Percentiles rank a stretch among this genome's conserved stretches.
Evolutionary conservation across 1,140 invertebrate species (phyloP).

Genomic region (Carcinoscorpius rotundicauda): DNA sequence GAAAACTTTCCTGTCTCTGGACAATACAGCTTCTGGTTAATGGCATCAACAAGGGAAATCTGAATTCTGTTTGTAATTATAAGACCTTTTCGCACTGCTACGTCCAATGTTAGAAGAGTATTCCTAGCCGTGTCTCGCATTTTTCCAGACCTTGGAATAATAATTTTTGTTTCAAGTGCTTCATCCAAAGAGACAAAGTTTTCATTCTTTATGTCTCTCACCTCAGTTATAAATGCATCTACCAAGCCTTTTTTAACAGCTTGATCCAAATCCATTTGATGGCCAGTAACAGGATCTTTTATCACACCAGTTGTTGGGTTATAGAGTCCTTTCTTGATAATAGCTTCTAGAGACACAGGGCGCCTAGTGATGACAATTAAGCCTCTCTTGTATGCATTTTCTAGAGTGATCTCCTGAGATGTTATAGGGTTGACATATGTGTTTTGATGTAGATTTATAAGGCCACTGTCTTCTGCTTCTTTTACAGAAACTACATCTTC

Average conservation of each 20-base stretch:
- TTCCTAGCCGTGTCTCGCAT: slow-evolving; percentile 36
- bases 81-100: slow-evolving; percentile 51
- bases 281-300: slow-evolving; percentile 55
- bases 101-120: slow-evolving; percentile 49
- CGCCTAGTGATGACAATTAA: slow-evolving; percentile 46
- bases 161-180: slow-evolving; percentile 31
- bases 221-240: slow-evolving; percentile 64
- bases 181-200: slow-evolving; percentile 40
- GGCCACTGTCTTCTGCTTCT: slow-evolving; percentile 34
- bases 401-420: slow-evolving; percentile 49
- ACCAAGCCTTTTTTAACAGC: slow-evolving; percentile 57
- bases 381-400: slow-evolving; percentile 54
- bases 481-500: slow-evolving; percentile 58
- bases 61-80: slow-evolving; percentile 55
- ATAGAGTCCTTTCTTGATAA: slow-evolving; percentile 55
- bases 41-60: slow-evolving; percentile 55
- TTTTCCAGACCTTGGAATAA: slow-evolving; percentile 33
- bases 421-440: slow-evolving; percentile 46
- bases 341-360: slow-evolving; percentile 60
- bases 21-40: slow-evolving; percentile 65
- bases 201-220: slow-evolving; percentile 54
- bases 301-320: slow-evolving; percentile 55
- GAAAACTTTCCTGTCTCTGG: slow-evolving; percentile 54
- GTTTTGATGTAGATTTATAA: slow-evolving; percentile 25
- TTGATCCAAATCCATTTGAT: slow-evolving; percentile 54